phyloP scores from a whole-genome alignment of 2,888 invertebrate genomes.

The Drosophila peninsularis region DNA sequence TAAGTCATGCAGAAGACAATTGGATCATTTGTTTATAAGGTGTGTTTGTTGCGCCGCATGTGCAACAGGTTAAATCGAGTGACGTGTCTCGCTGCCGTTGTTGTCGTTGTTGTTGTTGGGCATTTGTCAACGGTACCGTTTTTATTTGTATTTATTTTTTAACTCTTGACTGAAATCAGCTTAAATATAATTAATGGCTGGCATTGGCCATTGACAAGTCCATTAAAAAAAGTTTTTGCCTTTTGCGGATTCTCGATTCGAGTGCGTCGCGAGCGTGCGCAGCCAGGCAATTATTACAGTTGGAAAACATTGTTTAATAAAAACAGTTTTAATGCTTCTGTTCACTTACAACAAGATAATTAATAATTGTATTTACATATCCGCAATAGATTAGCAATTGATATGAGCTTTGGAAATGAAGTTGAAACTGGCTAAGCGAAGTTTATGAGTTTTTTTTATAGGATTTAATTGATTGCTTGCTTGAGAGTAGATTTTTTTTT shows the following conservation, averaged over 20 bases:
- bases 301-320: background rate
- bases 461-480: background rate
- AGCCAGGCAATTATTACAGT: constrained; percentile 8
- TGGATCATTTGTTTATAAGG: constrained; percentile 78
- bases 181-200: constrained; percentile 82
- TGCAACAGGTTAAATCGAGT: constrained; percentile 75
- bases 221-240: constrained; percentile 74
- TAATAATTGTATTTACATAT: constrained; percentile 6
- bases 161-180: constrained; percentile 67
- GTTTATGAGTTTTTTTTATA: background rate
- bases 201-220: constrained; percentile 81
- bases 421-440: background rate
- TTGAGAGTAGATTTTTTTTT: background rate
- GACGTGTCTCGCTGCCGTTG: constrained; percentile 40
- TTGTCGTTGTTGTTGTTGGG: constrained; percentile 27
- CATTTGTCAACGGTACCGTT: constrained; percentile 67
- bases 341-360: background rate
- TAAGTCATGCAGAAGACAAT: constrained; percentile 81
- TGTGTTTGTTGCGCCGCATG: constrained; percentile 60
- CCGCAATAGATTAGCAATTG: background rate
- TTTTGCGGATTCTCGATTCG: constrained; percentile 49
- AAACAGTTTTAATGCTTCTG: constrained; percentile 5
- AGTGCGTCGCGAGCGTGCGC: constrained; percentile 4
- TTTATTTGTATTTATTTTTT: constrained; percentile 29
- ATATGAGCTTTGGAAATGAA: background rate